These are phyloP conservation scores for Fundulus diaphanus DNA, from an alignment of 2,797 vertebrate genomes.

Conservation along the genomic window DNA sequence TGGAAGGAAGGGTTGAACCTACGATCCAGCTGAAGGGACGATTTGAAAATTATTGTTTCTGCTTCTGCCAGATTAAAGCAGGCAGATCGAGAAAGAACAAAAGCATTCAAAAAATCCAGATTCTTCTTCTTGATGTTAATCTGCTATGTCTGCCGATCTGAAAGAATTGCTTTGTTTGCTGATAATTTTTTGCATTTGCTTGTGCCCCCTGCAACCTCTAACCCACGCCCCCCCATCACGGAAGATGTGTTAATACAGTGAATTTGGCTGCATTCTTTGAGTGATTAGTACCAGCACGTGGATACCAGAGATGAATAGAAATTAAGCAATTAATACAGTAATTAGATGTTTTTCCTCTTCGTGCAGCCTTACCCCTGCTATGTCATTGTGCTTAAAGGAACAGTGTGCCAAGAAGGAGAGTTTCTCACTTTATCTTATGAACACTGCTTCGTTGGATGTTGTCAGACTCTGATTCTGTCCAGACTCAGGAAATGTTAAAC, in stretches of 20 bases:
- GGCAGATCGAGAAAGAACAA: conserved; percentile 48
- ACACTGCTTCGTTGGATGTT: conserved; percentile 15
- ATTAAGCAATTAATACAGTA: conserved; percentile 80
- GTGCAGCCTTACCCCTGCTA: conserved; percentile 57
- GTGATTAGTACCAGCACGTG: conserved; percentile 76
- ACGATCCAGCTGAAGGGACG: conserved; percentile 38
- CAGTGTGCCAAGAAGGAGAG: conserved; percentile 26
- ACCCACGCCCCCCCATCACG: conserved; percentile 61
- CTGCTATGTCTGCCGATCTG: conserved; percentile 44
- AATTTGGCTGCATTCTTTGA: conserved; percentile 73
- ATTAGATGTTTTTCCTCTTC: conserved; percentile 71
- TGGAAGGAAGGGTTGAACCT: conserved; percentile 38
- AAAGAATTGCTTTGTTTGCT: conserved; percentile 67
- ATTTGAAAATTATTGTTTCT: conserved; percentile 42
- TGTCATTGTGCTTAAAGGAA: conserved; percentile 53
- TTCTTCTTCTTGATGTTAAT: conserved; percentile 26
- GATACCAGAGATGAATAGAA: conserved; percentile 78
- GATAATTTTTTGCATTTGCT: conserved; percentile 66
- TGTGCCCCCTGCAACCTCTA: conserved; percentile 42
- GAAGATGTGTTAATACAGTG: conserved; percentile 80
- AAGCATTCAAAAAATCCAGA: conserved; percentile 18
- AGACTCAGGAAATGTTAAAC: neutral
- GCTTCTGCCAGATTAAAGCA: conserved; percentile 40
- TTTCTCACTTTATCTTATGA: conserved; percentile 33
- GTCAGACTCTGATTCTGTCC: conserved; percentile 28